These are phyloP conservation scores for Oxystoma pomonae DNA, from an alignment of 2,888 invertebrate genomes.

Conservation along the genomic window DNA sequence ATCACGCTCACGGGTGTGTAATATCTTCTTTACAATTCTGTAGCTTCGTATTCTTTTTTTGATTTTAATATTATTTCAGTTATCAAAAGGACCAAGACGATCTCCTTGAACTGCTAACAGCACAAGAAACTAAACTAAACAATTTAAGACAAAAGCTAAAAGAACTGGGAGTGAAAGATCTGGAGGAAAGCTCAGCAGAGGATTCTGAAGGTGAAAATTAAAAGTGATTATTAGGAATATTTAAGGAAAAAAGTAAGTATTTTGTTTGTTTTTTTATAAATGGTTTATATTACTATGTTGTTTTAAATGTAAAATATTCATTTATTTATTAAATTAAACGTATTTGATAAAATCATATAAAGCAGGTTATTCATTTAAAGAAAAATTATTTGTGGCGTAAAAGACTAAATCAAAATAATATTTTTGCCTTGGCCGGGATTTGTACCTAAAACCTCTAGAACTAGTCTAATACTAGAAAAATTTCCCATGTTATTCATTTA, in stretches of 20 bases:
- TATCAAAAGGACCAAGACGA: conserved; percentile 91
- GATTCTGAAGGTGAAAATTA: conserved; percentile 28
- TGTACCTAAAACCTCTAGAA: too few relatives aligned
- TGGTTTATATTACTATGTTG: neutral
- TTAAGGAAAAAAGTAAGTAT: neutral
- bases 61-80: conserved; percentile 45
- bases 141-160: conserved; percentile 41
- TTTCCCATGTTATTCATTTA: too few relatives aligned
- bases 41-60: neutral
- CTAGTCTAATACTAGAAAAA: too few relatives aligned
- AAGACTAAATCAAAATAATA: too few relatives aligned
- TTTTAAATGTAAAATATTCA: neutral
- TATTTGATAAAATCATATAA: neutral
- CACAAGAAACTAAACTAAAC: conserved; percentile 64
- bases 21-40: too few relatives aligned
- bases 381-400: too few relatives aligned
- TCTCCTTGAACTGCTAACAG: conserved; percentile 80
- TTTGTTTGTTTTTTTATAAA: neutral
- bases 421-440: too few relatives aligned
- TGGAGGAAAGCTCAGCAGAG: conserved; percentile 38
- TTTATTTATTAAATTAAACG: neutral
- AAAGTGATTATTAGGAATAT: neutral
- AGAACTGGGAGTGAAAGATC: conserved; percentile 43
- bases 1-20: too few relatives aligned
- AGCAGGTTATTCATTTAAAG: too few relatives aligned